Conservation (phyloP, 2,113 vertebrate species). For the Chrysemys picta region DNA sequence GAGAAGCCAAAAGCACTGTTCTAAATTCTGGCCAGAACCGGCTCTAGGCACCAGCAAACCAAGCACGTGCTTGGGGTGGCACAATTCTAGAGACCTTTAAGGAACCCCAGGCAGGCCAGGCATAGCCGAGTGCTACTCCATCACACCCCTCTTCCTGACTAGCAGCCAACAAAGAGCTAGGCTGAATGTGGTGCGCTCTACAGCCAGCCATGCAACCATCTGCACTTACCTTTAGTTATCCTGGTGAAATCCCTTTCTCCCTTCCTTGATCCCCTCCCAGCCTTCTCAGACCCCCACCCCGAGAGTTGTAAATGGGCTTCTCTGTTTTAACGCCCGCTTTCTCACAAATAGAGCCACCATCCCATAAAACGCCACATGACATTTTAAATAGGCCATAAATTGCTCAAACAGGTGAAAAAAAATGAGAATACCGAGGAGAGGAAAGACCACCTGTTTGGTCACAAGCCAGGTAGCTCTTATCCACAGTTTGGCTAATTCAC, state of each 20-base stretch:
- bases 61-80: too few relatives aligned
- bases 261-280: too few relatives aligned
- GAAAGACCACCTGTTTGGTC: fast-evolving
- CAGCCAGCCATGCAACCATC: too few relatives aligned
- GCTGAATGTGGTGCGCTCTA: too few relatives aligned
- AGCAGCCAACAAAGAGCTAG: too few relatives aligned
- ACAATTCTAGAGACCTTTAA: too few relatives aligned
- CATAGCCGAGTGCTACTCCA: background rate
- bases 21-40: too few relatives aligned
- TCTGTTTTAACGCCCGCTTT: background rate
- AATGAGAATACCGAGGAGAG: background rate
- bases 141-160: background rate
- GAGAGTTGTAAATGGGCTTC: background rate
- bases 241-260: too few relatives aligned
- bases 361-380: fast-evolving
- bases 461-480: background rate
- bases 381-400: fast-evolving
- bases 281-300: too few relatives aligned
- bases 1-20: too few relatives aligned
- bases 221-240: too few relatives aligned
- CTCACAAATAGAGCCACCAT: fast-evolving
- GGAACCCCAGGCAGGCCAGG: background rate
- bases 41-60: too few relatives aligned
- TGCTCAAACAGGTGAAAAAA: background rate
- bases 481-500: background rate